Conservation (phyloP, 2,797 vertebrate species). For the Onychomys arenicola region DNA sequence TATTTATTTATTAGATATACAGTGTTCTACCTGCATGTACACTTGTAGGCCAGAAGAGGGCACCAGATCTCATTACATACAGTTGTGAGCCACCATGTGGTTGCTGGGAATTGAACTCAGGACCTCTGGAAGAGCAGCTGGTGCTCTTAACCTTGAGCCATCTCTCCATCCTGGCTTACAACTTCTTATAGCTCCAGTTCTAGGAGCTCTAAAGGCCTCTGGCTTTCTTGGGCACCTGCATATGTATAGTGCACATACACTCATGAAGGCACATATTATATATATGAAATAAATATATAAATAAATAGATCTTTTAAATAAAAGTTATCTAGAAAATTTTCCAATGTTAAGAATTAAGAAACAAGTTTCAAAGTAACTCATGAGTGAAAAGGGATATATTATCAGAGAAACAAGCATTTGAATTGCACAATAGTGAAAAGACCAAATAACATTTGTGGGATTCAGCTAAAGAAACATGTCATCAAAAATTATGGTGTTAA, state of each 20-base stretch:
- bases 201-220: not conserved
- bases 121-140: too few species aligned
- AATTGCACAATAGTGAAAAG: not conserved
- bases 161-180: too few species aligned
- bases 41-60: too few species aligned
- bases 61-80: too few species aligned
- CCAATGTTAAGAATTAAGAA: slow-evolving; percentile 3
- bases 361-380: not conserved
- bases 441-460: not conserved
- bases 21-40: too few species aligned
- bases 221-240: not conserved
- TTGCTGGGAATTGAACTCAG: too few species aligned
- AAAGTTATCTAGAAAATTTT: not conserved
- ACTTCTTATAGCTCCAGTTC: not conserved
- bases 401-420: not conserved
- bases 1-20: too few species aligned
- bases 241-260: not conserved
- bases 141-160: too few species aligned
- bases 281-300: not conserved
- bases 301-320: not conserved
- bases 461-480: not conserved
- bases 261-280: not conserved
- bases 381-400: not conserved
- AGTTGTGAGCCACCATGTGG: too few species aligned
- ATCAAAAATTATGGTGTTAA: not conserved